Conservation (phyloP, 1,140 invertebrate genomes). For the Nephotettix cincticeps region DNA sequence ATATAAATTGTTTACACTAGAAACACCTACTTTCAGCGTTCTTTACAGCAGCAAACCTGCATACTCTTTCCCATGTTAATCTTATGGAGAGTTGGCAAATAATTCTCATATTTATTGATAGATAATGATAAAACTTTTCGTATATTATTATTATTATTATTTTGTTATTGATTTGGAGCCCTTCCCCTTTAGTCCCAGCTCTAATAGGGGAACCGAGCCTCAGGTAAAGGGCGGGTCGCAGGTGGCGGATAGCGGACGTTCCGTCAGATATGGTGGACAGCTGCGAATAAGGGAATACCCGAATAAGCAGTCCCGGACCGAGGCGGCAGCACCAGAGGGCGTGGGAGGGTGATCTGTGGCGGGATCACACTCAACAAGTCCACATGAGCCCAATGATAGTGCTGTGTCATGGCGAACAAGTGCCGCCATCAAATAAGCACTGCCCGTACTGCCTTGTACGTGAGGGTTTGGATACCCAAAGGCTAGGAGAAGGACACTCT, state of each 20-base stretch:
- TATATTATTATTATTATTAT: too few relatives aligned
- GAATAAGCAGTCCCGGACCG: conserved; percentile 10
- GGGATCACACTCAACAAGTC: conserved; percentile 1
- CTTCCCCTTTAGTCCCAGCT: too few relatives aligned
- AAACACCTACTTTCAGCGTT: too few relatives aligned
- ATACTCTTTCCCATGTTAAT: too few relatives aligned
- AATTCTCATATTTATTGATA: too few relatives aligned
- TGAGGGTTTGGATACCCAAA: conserved; percentile 5
- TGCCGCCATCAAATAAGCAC: conserved; percentile 21
- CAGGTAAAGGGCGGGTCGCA: background rate
- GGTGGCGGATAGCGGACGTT: background rate
- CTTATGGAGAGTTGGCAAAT: too few relatives aligned
- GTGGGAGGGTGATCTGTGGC: conserved; percentile 14
- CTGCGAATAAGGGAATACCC: background rate
- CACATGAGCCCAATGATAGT: background rate
- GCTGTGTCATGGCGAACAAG: conserved; percentile 12
- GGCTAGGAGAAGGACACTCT: conserved; percentile 24
- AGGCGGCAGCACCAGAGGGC: background rate
- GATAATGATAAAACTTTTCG: too few relatives aligned
- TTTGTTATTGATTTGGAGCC: too few relatives aligned
- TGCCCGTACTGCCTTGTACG: background rate
- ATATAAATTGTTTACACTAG: too few relatives aligned
- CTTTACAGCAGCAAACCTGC: too few relatives aligned
- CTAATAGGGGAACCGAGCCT: conserved; percentile 16
- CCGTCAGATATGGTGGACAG: conserved; percentile 15